Evolutionary conservation across 2,113 vertebrate species (phyloP).

Genomic region (Alouatta palliata): DNA sequence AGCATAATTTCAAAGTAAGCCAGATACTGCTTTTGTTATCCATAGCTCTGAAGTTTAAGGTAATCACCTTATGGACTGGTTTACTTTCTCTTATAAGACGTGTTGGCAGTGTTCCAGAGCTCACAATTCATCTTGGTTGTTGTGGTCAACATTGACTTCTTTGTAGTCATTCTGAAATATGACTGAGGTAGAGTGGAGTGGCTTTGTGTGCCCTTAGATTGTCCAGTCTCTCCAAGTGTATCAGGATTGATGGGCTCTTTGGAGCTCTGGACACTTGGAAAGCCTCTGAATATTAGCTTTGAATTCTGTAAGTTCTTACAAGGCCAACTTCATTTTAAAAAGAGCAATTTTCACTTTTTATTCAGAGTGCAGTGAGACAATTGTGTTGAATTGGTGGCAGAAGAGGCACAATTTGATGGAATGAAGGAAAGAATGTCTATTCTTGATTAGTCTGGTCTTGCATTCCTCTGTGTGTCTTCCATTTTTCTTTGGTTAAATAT

Average conservation of each 20-base stretch:
- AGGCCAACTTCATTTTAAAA: slow-evolving; percentile 58
- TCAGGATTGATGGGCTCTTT: slow-evolving; percentile 54
- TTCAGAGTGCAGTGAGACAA: slow-evolving; percentile 42
- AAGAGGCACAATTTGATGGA: not conserved
- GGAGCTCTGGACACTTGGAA: slow-evolving; percentile 47
- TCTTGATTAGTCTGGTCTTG: slow-evolving; percentile 28
- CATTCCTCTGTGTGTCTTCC: not conserved
- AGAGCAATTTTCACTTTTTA: slow-evolving; percentile 56
- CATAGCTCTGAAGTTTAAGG: not conserved
- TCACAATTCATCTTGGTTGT: not conserved
- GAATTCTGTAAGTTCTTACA: slow-evolving; percentile 62
- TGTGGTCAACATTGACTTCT: not conserved
- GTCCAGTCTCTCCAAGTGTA: slow-evolving; percentile 26
- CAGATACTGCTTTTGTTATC: slow-evolving; percentile 4
- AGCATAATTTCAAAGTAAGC: slow-evolving; percentile 31
- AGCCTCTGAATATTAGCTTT: slow-evolving; percentile 49
- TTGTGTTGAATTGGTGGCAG: slow-evolving; percentile 29
- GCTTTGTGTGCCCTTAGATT: slow-evolving; percentile 7
- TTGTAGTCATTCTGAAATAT: slow-evolving; percentile 44
- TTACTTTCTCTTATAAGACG: slow-evolving; percentile 31
- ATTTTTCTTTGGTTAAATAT: slow-evolving; percentile 38
- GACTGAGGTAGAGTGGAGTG: not conserved
- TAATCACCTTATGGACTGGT: not conserved
- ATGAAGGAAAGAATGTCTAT: not conserved
- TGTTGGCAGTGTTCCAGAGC: slow-evolving; percentile 4